Percentiles rank a stretch among this genome's conserved stretches.
phyloP scores from a whole-genome alignment of 2,797 vertebrate species.

The Valencia hispanica region DNA sequence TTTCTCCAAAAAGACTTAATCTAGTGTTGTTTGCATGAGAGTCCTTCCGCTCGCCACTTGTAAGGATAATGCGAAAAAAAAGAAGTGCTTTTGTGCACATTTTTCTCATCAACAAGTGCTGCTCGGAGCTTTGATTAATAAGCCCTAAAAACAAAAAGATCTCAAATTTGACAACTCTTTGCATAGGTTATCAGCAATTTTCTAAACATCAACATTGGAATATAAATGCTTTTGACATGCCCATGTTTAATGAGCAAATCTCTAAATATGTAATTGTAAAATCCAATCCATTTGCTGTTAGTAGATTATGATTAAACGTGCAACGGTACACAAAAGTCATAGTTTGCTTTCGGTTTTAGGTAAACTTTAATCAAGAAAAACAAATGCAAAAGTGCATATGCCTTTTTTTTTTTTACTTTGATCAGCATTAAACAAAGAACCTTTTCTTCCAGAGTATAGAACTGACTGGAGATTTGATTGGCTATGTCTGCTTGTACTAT shows the following conservation, averaged over 20 bases:
- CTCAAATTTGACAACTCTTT: neutral
- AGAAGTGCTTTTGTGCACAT: too few relatives aligned
- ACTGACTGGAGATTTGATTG: too few relatives aligned
- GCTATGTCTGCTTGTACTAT: too few relatives aligned
- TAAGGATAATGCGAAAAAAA: neutral
- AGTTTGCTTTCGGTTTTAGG: too few relatives aligned
- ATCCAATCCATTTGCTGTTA: conserved; percentile 10
- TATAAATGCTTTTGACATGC: neutral
- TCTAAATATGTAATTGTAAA: conserved; percentile 2
- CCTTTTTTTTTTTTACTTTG: too few relatives aligned
- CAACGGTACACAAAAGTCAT: too few relatives aligned
- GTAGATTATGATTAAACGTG: too few relatives aligned
- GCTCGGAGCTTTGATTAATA: neutral
- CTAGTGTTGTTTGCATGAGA: neutral
- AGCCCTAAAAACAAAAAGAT: neutral
- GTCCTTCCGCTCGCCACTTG: neutral
- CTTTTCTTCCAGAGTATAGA: too few relatives aligned
- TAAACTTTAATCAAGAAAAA: too few relatives aligned
- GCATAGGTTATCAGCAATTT: neutral
- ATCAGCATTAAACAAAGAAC: too few relatives aligned
- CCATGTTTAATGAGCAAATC: conserved; percentile 21
- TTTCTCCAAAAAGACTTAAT: neutral
- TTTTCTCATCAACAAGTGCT: neutral
- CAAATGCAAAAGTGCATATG: too few relatives aligned
- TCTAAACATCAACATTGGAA: neutral